A percentile compares a stretch with the other conserved stretches of the same genome.
These are phyloP conservation scores for Cavia aperea DNA, from an alignment of 2,113 vertebrate genomes.

Conservation along the genomic window DNA sequence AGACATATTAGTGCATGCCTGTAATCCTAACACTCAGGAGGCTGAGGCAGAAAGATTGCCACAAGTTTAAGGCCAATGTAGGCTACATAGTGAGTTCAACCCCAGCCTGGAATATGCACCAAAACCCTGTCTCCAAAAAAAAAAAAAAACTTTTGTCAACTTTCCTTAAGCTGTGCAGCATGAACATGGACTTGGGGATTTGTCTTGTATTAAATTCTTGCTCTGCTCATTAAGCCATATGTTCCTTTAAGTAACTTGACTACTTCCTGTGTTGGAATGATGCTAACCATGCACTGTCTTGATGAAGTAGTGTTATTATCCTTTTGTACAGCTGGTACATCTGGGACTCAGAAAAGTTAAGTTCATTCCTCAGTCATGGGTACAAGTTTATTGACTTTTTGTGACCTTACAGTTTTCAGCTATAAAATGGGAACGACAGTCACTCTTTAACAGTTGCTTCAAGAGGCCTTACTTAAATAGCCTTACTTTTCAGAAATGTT, in stretches of 20 bases:
- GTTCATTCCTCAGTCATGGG: not conserved
- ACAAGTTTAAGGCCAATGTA: not conserved
- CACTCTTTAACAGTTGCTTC: not conserved
- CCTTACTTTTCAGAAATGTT: not conserved
- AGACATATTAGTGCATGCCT: not conserved
- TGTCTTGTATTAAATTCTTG: not conserved
- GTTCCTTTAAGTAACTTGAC: not conserved
- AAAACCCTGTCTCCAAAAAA: not conserved
- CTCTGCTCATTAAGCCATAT: not conserved
- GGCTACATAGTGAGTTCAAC: not conserved
- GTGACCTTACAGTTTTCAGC: not conserved
- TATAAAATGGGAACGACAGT: not conserved
- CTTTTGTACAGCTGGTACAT: not conserved
- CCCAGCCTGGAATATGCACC: too few relatives aligned
- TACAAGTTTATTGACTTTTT: not conserved
- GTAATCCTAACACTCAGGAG: not conserved
- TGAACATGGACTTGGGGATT: not conserved
- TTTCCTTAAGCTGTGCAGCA: not conserved
- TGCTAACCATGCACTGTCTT: not conserved
- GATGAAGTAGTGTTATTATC: not conserved
- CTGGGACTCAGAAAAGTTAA: not conserved
- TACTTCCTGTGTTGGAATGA: not conserved
- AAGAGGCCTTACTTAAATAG: not conserved
- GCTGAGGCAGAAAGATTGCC: not conserved
- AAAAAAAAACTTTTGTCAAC: not conserved